These are phyloP conservation scores for Cuniculus paca DNA, from an alignment of 2,797 vertebrate species.

Conservation along the genomic window DNA sequence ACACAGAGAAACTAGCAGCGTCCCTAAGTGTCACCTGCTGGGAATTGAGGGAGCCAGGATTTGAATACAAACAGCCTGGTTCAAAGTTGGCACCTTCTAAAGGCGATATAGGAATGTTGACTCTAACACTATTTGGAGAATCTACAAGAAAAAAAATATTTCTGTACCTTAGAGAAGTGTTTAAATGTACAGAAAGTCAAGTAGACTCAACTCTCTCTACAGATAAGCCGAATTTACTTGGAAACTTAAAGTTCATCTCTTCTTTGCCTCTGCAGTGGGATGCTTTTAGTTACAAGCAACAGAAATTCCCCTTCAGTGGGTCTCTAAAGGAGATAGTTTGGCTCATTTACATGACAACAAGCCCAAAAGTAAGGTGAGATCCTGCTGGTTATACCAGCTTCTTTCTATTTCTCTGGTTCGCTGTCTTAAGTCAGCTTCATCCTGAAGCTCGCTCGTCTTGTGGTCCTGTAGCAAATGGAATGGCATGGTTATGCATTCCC, in stretches of 20 bases:
- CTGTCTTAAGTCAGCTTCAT: background rate
- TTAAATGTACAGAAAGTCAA: constrained; percentile 18
- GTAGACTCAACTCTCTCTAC: background rate
- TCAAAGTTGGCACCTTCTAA: background rate
- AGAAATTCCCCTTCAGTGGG: background rate
- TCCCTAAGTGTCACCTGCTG: background rate
- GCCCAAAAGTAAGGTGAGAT: background rate
- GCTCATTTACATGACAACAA: background rate
- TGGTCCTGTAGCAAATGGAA: background rate
- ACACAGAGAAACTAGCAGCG: background rate
- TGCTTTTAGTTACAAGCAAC: background rate
- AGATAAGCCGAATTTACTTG: background rate
- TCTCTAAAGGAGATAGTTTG: background rate
- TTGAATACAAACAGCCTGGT: background rate
- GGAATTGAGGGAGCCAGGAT: background rate
- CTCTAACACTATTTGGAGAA: background rate
- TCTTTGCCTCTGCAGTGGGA: background rate
- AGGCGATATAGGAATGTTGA: background rate
- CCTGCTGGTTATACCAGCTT: background rate
- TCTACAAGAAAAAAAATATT: constrained; percentile 5
- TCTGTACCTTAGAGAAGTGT: background rate
- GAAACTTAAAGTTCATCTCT: background rate
- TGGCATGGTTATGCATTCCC: background rate
- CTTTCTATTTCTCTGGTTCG: background rate
- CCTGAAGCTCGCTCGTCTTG: background rate